Evolutionary conservation across 2,888 invertebrate species (phyloP).

Genomic region (Carpatolechia fugitivella): DNA sequence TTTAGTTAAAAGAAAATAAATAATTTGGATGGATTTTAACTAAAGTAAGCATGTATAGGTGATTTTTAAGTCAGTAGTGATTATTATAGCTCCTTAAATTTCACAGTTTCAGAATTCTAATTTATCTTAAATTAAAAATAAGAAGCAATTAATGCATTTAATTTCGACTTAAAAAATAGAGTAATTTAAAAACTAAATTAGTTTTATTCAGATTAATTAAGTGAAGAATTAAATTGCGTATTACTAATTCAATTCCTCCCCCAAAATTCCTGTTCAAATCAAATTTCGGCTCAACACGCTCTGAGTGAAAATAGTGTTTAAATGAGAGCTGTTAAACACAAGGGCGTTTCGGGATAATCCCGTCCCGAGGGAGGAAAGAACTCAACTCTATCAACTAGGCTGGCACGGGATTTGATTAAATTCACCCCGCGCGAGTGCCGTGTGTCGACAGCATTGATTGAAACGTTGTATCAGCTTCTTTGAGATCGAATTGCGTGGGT

Average conservation of each 20-base stretch:
- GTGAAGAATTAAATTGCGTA: not conserved
- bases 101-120: too few relatives aligned
- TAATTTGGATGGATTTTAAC: too few relatives aligned
- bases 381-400: conserved; percentile 60
- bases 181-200: not conserved
- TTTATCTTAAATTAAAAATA: too few relatives aligned
- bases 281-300: conserved; percentile 28
- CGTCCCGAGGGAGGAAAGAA: conserved; percentile 58
- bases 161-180: too few relatives aligned
- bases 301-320: conserved; percentile 68
- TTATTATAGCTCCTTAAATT: too few relatives aligned
- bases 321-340: conserved; percentile 67
- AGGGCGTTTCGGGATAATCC: conserved; percentile 66
- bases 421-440: conserved; percentile 59
- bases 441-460: conserved; percentile 74
- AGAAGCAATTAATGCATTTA: too few relatives aligned
- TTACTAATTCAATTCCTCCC: not conserved
- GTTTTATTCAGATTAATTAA: not conserved
- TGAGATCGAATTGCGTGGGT: conserved; percentile 17
- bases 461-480: conserved; percentile 43
- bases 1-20: too few relatives aligned
- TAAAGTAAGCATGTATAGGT: too few relatives aligned
- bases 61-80: too few relatives aligned
- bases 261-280: conserved; percentile 11
- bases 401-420: conserved; percentile 74